These are phyloP conservation scores for Pachycephala philippinensis DNA, from an alignment of 2,113 vertebrate species.

Conservation along the genomic window DNA sequence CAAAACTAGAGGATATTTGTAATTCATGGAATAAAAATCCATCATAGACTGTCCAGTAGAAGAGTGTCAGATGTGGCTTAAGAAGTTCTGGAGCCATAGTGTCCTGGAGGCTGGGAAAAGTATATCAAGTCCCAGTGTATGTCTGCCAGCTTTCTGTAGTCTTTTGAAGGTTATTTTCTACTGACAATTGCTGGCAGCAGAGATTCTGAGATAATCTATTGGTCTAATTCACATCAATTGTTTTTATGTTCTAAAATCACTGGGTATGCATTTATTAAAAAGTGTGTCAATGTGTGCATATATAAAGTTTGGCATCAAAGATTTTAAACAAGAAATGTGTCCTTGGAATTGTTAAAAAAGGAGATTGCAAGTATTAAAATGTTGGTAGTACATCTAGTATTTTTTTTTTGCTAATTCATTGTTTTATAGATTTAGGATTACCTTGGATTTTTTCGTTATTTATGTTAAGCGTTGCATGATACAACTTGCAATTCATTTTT, in stretches of 20 bases:
- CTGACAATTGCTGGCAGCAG: neutral
- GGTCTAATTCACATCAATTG: neutral
- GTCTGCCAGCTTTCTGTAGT: neutral
- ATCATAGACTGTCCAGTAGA: neutral
- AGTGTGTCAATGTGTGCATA: neutral
- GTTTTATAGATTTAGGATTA: neutral
- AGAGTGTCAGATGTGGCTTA: neutral
- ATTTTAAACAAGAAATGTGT: neutral
- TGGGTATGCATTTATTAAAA: neutral
- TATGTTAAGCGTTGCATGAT: conserved; percentile 54
- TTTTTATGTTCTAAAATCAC: neutral
- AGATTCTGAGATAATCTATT: neutral
- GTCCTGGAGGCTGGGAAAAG: neutral
- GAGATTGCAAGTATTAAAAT: conserved; percentile 65
- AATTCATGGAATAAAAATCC: neutral
- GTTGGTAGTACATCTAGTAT: neutral
- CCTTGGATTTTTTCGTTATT: neutral
- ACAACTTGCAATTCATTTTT: conserved; percentile 54
- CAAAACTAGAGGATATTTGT: neutral
- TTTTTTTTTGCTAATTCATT: conserved; percentile 2
- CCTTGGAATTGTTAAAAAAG: neutral
- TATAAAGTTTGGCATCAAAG: neutral
- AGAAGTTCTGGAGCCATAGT: neutral
- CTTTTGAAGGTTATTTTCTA: neutral
- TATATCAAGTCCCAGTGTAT: fast-evolving